phyloP scores from a whole-genome alignment of 37 sponge, comb jelly and placozoan species.

The Beroe forskalii region DNA sequence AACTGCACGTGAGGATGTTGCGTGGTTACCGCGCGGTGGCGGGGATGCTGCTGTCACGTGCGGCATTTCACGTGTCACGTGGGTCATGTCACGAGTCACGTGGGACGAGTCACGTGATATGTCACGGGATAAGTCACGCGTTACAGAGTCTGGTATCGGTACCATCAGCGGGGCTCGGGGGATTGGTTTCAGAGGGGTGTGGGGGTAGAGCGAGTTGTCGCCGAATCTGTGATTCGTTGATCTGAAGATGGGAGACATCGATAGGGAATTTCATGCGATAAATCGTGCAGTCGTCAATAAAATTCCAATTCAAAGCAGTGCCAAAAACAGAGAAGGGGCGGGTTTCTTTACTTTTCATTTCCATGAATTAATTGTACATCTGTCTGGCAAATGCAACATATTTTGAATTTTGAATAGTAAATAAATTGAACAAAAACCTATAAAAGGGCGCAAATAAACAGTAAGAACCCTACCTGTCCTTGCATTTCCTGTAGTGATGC shows the following conservation, averaged over 20 bases:
- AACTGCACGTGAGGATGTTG: too few species aligned
- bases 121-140: too few species aligned
- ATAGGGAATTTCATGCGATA: too few species aligned
- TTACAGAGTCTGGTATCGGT: not conserved
- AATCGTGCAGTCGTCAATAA: too few species aligned
- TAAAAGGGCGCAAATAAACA: too few species aligned
- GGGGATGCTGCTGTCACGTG: not conserved
- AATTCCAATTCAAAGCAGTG: too few species aligned
- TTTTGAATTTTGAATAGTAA: not conserved
- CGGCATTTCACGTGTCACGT: not conserved
- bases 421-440: not conserved
- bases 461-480: not conserved
- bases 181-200: constrained; percentile 23
- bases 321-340: too few species aligned
- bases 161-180: not conserved
- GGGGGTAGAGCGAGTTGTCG: not conserved
- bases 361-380: too few species aligned
- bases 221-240: not conserved
- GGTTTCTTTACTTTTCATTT: too few species aligned
- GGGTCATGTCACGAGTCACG: not conserved
- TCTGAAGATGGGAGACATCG: not conserved
- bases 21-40: too few species aligned
- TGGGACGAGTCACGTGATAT: not conserved
- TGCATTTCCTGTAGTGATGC: constrained; percentile 40
- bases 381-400: too few species aligned